Conservation (phyloP, 2,888 invertebrate genomes). For the Hemistola chrysoprasaria region DNA sequence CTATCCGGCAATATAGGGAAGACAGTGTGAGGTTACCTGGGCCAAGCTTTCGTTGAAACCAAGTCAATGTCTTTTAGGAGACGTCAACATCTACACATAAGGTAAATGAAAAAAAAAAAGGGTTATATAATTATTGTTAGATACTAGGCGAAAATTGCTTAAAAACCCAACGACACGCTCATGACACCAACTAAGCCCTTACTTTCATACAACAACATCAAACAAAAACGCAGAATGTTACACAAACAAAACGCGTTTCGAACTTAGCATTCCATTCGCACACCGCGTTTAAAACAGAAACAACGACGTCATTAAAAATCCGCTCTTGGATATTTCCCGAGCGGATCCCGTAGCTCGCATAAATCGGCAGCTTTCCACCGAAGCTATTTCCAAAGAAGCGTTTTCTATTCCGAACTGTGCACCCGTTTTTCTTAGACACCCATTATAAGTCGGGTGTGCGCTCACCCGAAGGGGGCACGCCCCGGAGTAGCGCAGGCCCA, state of each 20-base stretch:
- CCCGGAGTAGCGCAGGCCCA: slow-evolving; percentile 75
- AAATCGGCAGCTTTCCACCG: slow-evolving; percentile 81
- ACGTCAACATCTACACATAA: too few relatives aligned
- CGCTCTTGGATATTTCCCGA: slow-evolving; percentile 78
- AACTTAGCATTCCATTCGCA: slow-evolving; percentile 78
- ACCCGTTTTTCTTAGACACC: slow-evolving; percentile 81
- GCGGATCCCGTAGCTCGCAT: slow-evolving; percentile 77
- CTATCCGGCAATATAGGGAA: too few relatives aligned
- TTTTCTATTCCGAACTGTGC: slow-evolving; percentile 80
- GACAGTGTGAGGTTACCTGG: too few relatives aligned
- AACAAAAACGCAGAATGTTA: slow-evolving; percentile 33
- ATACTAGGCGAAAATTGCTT: too few relatives aligned
- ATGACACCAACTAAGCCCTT: too few relatives aligned
- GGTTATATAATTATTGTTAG: too few relatives aligned
- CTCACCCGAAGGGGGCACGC: slow-evolving; percentile 42
- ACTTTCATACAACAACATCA: slow-evolving; percentile 1
- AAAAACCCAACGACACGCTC: too few relatives aligned
- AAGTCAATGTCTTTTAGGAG: too few relatives aligned
- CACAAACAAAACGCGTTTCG: slow-evolving; percentile 50
- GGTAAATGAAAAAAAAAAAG: too few relatives aligned
- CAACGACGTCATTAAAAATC: slow-evolving; percentile 80
- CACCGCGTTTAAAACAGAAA: slow-evolving; percentile 79
- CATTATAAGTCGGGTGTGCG: slow-evolving; percentile 70
- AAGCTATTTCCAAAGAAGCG: slow-evolving; percentile 80
- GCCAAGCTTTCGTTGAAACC: too few relatives aligned